A percentile compares a stretch with the other conserved stretches of the same genome.
phyloP scores from a whole-genome alignment of 2,797 vertebrate genomes.

The Xyrichtys novacula region DNA sequence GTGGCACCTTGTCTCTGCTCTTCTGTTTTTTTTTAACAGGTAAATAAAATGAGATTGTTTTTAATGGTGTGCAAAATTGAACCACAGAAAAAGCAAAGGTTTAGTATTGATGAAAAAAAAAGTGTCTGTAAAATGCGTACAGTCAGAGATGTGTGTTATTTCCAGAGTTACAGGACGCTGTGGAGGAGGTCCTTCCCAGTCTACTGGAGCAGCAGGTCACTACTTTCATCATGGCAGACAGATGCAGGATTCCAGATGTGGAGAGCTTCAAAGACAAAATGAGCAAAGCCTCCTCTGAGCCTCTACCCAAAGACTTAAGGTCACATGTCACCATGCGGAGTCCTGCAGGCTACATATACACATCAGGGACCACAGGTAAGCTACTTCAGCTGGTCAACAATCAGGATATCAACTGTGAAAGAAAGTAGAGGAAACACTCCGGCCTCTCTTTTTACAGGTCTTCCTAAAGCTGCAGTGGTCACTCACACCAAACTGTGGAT shows the following conservation, averaged over 20 bases:
- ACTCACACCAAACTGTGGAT: slow-evolving; percentile 76
- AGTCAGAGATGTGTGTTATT: not conserved
- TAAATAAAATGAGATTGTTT: too few relatives aligned
- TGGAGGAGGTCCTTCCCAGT: slow-evolving; percentile 87
- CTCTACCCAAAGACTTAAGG: slow-evolving; percentile 79
- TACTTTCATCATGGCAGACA: slow-evolving; percentile 82
- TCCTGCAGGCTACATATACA: slow-evolving; percentile 88
- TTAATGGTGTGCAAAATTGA: too few relatives aligned
- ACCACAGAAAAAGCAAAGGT: too few relatives aligned
- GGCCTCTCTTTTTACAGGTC: slow-evolving; percentile 74
- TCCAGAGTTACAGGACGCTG: slow-evolving; percentile 79
- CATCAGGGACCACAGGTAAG: slow-evolving; percentile 94
- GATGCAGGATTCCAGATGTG: slow-evolving; percentile 66
- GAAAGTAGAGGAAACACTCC: not conserved
- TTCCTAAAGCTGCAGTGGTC: slow-evolving; percentile 88
- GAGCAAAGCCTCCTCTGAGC: slow-evolving; percentile 80
- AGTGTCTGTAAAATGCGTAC: too few relatives aligned
- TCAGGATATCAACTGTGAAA: not conserved
- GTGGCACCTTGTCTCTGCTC: too few relatives aligned
- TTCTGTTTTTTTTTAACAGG: too few relatives aligned
- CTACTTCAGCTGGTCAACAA: not conserved
- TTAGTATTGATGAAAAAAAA: too few relatives aligned
- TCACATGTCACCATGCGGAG: slow-evolving; percentile 76
- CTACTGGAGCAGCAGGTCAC: slow-evolving; percentile 81
- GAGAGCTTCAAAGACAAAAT: slow-evolving; percentile 84